Evolutionary conservation across 2,113 vertebrate species (phyloP), one percentile per base, ranked within the genome.

Genomic region (Grammomys dolichurus): DNA sequence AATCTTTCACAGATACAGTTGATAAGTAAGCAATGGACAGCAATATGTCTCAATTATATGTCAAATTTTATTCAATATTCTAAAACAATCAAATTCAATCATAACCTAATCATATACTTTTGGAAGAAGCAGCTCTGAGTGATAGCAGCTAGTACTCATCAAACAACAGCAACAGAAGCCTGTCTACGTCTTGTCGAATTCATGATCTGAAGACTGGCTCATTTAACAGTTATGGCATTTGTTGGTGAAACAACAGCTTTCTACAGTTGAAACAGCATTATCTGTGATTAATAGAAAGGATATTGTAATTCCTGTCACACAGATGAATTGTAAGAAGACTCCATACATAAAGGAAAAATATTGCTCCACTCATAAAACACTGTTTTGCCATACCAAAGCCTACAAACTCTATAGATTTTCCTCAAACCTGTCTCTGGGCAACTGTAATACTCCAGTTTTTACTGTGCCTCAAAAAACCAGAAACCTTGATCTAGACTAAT

Each of bases 1-100:
- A 98, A 92, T 98, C 98, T 87, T 99, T 99, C 95, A 99, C 97
- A 77, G 98, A 99, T 90, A 99, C 97, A 20, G 98, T 99, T 97
- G 99, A 99, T 97, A 98, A 98, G 91, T 98, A 99, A 97, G 98
- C 98, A 97, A 98, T 99, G 98, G 99, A 97, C 96, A 98, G 98
- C 96, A 99, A 99, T 95, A 98, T 99, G 97, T 99, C 98, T 98
- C 98, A 99, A 97, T 87, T 98, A 70, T 98, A 99, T 96, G 98
- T 98, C 99, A 99, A 98, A 98, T 98, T 99, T 97, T 98, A 98
- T 94, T 60, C 19, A 19, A 60, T 60, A 60, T 17, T 60, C 20
- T 60, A 20, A 60, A 60, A 60, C 17, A 60, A 60, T 98, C 98
- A 99, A 89, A 98, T 99, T 93, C 98, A 60, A 96, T 94, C 98